Evolutionary conservation across 2,797 vertebrate species (phyloP).

Genomic region (Hoplostethus mediterraneus): DNA sequence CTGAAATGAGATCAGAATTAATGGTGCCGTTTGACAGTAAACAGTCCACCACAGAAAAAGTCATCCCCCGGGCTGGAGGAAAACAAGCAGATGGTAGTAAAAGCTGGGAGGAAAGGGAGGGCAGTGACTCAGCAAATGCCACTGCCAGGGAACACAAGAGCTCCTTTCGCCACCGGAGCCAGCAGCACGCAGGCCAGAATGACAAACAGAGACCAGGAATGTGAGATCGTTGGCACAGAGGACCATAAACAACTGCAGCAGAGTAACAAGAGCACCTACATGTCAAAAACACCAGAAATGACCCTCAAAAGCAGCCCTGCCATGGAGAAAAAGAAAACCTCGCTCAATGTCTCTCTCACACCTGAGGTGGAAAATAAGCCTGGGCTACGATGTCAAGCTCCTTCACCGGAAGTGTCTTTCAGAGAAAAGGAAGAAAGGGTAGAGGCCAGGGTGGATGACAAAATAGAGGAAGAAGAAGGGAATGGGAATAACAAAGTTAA

Average conservation of each 20-base stretch:
- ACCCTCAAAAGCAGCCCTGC: conserved; percentile 67
- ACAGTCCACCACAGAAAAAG: conserved; percentile 35
- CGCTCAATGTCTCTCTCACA: conserved; percentile 68
- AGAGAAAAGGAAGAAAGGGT: conserved; percentile 37
- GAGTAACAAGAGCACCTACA: conserved; percentile 63
- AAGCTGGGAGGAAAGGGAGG: conserved; percentile 53
- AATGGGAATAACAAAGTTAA: conserved; percentile 72
- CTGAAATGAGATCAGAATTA: conserved; percentile 73
- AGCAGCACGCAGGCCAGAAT: conserved; percentile 48
- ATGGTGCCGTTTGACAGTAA: conserved; percentile 68
- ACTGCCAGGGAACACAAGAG: conserved; percentile 58
- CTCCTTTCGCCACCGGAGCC: conserved; percentile 60
- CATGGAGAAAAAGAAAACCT: conserved; percentile 79
- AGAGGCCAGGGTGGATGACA: conserved; percentile 37
- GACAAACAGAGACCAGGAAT: conserved; percentile 75
- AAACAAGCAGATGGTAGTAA: conserved; percentile 44
- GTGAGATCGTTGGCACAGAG: conserved; percentile 58
- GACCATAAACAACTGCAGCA: conserved; percentile 74
- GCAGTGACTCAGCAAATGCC: conserved; percentile 75
- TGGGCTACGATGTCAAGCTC: conserved; percentile 31
- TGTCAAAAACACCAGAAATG: conserved; percentile 81
- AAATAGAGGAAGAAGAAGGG: conserved; percentile 62
- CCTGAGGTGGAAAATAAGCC: conserved; percentile 72
- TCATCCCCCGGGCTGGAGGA: conserved; percentile 26
- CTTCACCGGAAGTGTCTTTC: conserved; percentile 42